Evolutionary conservation across 2,888 invertebrate genomes (phyloP).

Genomic region (Orchesella flavescens): DNA sequence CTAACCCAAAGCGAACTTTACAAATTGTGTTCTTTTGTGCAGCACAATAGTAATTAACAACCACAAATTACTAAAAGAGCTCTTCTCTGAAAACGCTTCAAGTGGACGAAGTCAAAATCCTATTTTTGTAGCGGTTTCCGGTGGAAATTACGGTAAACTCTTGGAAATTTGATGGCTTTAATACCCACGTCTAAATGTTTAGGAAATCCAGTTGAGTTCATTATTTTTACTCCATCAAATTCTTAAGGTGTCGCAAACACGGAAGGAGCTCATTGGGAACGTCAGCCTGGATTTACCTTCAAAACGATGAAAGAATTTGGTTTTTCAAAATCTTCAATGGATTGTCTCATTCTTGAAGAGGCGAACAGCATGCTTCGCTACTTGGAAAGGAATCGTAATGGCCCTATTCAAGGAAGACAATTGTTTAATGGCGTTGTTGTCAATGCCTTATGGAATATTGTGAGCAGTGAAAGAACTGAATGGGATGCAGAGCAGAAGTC

Average conservation of each 20-base stretch:
- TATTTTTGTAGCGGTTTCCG: conserved; percentile 8
- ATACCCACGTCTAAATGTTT: no score
- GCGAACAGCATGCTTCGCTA: conserved; percentile 18
- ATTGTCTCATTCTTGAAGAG: conserved; percentile 46
- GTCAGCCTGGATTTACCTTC: conserved; percentile 51
- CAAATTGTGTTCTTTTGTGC: no score
- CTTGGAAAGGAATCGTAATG: conserved; percentile 33
- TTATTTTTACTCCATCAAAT: no score
- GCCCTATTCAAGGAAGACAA: conserved; percentile 30
- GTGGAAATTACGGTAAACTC: conserved; percentile 35
- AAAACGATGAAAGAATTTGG: conserved; percentile 50
- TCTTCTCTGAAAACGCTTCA: conserved; percentile 14
- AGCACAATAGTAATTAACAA: conserved; percentile 46
- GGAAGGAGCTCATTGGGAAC: conserved; percentile 55
- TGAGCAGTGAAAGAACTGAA: conserved; percentile 22
- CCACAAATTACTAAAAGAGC: conserved; percentile 38
- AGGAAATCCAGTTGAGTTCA: no score
- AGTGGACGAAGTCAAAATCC: conserved; percentile 37
- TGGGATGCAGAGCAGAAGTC: conserved; percentile 16
- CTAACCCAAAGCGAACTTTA: no score
- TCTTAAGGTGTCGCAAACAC: conserved; percentile 37
- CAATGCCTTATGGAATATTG: conserved; percentile 27
- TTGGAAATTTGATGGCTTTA: no score
- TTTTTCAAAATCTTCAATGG: conserved; percentile 50
- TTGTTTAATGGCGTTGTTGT: conserved; percentile 33